These are phyloP conservation scores for Pogonocherus hispidulus DNA, from an alignment of 2,888 invertebrate genomes.

Conservation along the genomic window DNA sequence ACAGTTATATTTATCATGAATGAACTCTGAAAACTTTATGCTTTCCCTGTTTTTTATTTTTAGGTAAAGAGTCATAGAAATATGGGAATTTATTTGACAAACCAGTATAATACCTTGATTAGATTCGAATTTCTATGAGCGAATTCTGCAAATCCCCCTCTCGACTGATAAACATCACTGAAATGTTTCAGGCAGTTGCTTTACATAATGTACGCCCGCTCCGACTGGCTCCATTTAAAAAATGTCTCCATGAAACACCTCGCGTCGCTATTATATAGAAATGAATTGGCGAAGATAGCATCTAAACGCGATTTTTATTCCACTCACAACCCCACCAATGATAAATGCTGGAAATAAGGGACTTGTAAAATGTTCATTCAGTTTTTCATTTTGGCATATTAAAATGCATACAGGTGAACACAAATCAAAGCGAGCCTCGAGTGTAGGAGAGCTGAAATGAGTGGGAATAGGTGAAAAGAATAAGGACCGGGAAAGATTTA, in stretches of 20 bases:
- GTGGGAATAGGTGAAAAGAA: conserved; percentile 37
- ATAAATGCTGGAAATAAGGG: conserved; percentile 52
- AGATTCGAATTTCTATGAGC: too few species aligned
- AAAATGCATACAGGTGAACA: conserved; percentile 59
- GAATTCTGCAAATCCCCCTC: neutral
- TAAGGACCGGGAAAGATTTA: conserved; percentile 31
- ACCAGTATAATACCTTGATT: too few species aligned
- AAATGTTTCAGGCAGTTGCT: neutral
- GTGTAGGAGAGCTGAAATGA: conserved; percentile 42
- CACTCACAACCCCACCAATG: conserved; percentile 50
- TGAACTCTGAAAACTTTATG: too few species aligned
- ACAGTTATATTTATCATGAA: too few species aligned
- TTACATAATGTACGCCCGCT: neutral
- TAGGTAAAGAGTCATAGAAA: too few species aligned
- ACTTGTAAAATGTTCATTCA: conserved; percentile 54
- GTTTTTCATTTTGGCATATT: conserved; percentile 59
- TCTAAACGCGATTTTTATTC: conserved; percentile 50
- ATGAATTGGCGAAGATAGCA: conserved; percentile 19
- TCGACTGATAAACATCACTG: neutral
- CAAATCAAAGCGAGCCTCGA: conserved; percentile 51
- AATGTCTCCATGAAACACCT: conserved; percentile 11
- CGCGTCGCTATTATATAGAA: conserved; percentile 8
- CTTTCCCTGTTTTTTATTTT: too few species aligned
- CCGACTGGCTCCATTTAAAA: neutral
- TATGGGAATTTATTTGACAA: too few species aligned